Base-by-base conservation (phyloP, 2,797 vertebrate genomes). In the Danio jaintianensis region DNA sequence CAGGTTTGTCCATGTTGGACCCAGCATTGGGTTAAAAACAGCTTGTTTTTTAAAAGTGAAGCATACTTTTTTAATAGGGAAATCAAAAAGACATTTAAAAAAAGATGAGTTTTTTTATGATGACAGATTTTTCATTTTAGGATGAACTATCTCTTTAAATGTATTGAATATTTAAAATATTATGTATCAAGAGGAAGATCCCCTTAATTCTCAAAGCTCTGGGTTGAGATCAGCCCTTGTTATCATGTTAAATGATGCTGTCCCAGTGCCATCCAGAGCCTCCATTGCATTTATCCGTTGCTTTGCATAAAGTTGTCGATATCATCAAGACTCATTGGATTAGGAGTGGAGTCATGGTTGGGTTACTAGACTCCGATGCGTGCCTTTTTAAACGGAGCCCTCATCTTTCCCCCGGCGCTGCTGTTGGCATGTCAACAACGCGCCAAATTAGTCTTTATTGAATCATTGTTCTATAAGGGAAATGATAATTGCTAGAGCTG, bases 391-490 rank as follows among this genome's bases (percentile, higher is more conserved):
- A 76, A 79, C 29, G 78, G 80, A 86, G 86, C 80, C 56, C 59
- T 70, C 40, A 86, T 83, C 89, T 87, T 86, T 89, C 79, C 85
- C 86, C 76, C 48, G 83, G 76, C 55, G 1, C 67, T 55, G 86
- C 89, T 92, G 89, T 93, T 90, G 89, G 91, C 91, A 91, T 93
- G 91, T 91, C 83, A 80, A 15, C 88, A 89, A 91, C 89, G 84
- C 72, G 61, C 80, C 83, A 88, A 91, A 93, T 93, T 90, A 90
- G 90, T 93, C 91, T 93, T 93, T 93, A 94, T 94, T 92, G 90
- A 94, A 93, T 95, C 90, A 93, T 92, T 92, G 91, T 92, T 89
- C 91, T 92, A 91, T 92, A 91, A 90, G 91, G 92, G 90, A 92
- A 93, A 92, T 87, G 90, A 93, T 94, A 93, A 95, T 94, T 95